phyloP scores from a whole-genome alignment of 1,140 invertebrate species.

The Nasonia vitripennis region DNA sequence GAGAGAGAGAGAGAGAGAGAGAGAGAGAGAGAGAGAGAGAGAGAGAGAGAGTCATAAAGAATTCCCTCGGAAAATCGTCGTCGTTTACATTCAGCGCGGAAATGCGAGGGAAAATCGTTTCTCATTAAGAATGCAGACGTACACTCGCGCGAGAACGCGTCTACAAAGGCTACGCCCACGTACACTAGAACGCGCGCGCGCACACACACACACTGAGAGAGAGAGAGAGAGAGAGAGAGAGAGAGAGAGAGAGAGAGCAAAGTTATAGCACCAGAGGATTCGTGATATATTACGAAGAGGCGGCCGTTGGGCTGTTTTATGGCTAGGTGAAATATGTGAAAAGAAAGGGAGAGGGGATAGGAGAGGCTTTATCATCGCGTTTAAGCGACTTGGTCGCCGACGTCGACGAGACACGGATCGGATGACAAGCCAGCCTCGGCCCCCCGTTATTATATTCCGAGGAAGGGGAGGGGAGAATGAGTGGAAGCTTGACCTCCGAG shows the following conservation, averaged over 20 bases:
- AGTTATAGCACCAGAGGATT: slow-evolving; percentile 3
- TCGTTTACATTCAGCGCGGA: slow-evolving; percentile 15
- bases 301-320: slow-evolving; percentile 2
- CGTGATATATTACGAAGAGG: slow-evolving; percentile 5
- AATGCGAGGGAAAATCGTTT: slow-evolving; percentile 22
- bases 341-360: slow-evolving; percentile 23
- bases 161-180: background rate
- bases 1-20: too few relatives aligned
- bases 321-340: slow-evolving; percentile 33
- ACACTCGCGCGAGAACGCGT: background rate
- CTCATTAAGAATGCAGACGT: slow-evolving; percentile 4
- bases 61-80: slow-evolving; percentile 14
- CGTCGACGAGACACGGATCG: slow-evolving; percentile 31
- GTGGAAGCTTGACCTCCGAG: slow-evolving; percentile 45
- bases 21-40: too few relatives aligned
- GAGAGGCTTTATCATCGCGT: slow-evolving; percentile 31
- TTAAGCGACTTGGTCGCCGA: slow-evolving; percentile 40
- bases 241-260: background rate
- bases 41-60: background rate
- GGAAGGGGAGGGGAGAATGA: background rate
- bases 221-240: too few relatives aligned
- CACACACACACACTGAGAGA: background rate
- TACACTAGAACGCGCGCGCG: background rate
- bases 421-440: slow-evolving; percentile 19
- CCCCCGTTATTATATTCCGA: slow-evolving; percentile 46